Evolutionary conservation across 2,888 invertebrate genomes (phyloP).

Genomic region (Agrotis exclamationis): DNA sequence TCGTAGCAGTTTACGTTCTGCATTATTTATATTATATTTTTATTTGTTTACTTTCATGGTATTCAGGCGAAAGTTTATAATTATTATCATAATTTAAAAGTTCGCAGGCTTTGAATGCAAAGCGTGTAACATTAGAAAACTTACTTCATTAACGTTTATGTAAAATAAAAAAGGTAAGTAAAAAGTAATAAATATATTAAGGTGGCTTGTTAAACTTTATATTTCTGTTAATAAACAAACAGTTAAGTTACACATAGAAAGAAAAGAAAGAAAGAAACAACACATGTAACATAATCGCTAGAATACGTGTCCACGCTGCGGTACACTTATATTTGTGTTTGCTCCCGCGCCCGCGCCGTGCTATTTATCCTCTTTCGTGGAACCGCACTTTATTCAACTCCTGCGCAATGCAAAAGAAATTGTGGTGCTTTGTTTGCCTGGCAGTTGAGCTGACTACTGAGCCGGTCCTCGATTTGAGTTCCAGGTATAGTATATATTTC

Average conservation of each 20-base stretch:
- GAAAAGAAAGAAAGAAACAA: neutral
- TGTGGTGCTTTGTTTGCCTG: neutral
- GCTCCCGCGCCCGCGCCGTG: slow-evolving; percentile 42
- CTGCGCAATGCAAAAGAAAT: slow-evolving; percentile 22
- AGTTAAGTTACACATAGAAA: slow-evolving; percentile 21
- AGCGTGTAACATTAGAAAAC: too few species aligned
- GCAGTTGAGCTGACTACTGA: neutral
- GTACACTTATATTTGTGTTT: slow-evolving; percentile 56
- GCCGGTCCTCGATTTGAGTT: neutral
- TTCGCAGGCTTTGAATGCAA: too few species aligned
- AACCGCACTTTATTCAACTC: slow-evolving; percentile 41
- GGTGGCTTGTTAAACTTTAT: slow-evolving; percentile 8
- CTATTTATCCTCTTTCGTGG: slow-evolving; percentile 38
- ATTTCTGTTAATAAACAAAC: slow-evolving; percentile 36
- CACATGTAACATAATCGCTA: slow-evolving; percentile 56
- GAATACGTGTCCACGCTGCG: slow-evolving; percentile 45
- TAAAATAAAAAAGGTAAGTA: slow-evolving; percentile 12
- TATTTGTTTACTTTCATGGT: too few species aligned
- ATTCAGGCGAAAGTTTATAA: too few species aligned
- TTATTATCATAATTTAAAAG: too few species aligned
- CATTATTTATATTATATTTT: too few species aligned
- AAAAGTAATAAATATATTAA: slow-evolving; percentile 36
- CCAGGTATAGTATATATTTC: too few species aligned
- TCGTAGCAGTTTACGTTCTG: too few species aligned
- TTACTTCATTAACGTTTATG: too few species aligned